Base-by-base conservation (phyloP, 2,797 vertebrate genomes). In the Podarcis lilfordi region DNA sequence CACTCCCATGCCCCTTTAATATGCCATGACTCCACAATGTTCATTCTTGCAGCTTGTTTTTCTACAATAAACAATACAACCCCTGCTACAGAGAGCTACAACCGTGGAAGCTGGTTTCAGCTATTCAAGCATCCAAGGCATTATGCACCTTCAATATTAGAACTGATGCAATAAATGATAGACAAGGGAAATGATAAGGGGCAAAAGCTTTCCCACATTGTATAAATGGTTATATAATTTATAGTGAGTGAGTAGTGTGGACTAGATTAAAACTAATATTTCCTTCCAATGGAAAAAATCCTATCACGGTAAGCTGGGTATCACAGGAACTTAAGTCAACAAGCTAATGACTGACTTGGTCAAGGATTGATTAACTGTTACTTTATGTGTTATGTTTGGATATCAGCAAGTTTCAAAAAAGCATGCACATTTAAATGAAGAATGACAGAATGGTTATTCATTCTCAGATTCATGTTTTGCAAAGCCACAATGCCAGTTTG, bases 41-140 rank as follows among this genome's bases (percentile, higher is more conserved):
- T 37, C 7, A 75, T 75, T 37, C 35, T 75, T 75, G 37, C n/a
- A 21, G 35, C 72, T 35, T 6, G 29, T 37, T 75, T 23, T 75
- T 75, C 27, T 27, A 40, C 13, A 13, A 37, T 1, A 82, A 82
- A 82, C 4, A 83, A 45, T 37, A 7, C 11, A 19, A 23, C 4
- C 27, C 10, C 29, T n/a, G 55, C 69, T 82, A 76, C 0, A 15
- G 35, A 5, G 11, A 7, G 40, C 8, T 0, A 0, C 45, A 23
- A 86, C 89, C 94, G 27, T 29, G 89, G 91, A 92, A 64, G 86
- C 72, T 84, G 29, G 32, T 88, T 8, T 1, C 81, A 86, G 0
- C 0, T 4, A 10, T 40, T 27, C 0, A 0, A n/a, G 23, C 25
- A 80, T 55, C 55, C 15, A 0, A 27, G 43, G 7, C 21, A 10